phyloP scores from a whole-genome alignment of 2,888 invertebrate genomes.

The Caradrina clavipalpis region DNA sequence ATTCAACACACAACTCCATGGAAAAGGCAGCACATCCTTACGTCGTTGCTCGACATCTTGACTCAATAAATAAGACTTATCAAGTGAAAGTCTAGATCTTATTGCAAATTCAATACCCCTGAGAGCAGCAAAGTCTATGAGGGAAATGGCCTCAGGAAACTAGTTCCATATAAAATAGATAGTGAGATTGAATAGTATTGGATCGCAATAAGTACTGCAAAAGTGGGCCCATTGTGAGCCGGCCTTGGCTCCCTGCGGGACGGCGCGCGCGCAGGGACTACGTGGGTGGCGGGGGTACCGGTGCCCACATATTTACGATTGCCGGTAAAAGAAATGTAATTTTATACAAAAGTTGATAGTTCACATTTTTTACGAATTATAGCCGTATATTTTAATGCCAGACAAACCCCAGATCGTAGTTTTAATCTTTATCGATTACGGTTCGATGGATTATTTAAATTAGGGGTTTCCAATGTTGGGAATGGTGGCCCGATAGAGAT shows the following conservation, averaged over 20 bases:
- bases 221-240: constrained; percentile 83
- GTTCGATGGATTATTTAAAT: constrained; percentile 42
- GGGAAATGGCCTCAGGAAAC: constrained; percentile 84
- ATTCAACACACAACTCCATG: constrained; percentile 21
- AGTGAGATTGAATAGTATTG: constrained; percentile 87
- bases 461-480: constrained; percentile 15
- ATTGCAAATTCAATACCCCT: constrained; percentile 75
- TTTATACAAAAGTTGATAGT: constrained; percentile 53
- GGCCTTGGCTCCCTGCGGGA: constrained; percentile 81
- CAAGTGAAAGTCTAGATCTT: constrained; percentile 70
- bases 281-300: constrained; percentile 78
- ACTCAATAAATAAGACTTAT: constrained; percentile 45
- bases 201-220: constrained; percentile 85
- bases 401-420: constrained; percentile 30
- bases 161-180: constrained; percentile 87
- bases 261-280: constrained; percentile 74
- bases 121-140: constrained; percentile 72
- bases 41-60: constrained; percentile 10
- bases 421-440: constrained; percentile 36
- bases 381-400: constrained; percentile 36
- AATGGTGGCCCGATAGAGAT: background rate
- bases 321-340: constrained; percentile 52
- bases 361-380: constrained; percentile 48
- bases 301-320: constrained; percentile 61
- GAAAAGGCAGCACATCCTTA: constrained; percentile 16